Conservation (phyloP, 2,888 invertebrate genomes). For the Eilema griseolum region DNA sequence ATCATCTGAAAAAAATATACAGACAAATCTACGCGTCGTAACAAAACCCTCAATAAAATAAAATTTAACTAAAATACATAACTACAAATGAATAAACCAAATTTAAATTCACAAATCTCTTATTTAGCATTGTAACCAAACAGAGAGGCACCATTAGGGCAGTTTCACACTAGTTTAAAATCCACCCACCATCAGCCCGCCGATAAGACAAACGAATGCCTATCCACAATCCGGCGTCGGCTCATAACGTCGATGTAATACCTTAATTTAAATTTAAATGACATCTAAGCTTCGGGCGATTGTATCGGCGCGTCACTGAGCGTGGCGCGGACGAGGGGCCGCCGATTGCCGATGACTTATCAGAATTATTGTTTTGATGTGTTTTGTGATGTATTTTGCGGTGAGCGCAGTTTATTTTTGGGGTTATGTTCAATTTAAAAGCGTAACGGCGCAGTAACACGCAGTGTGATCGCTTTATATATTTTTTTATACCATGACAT, state of each 20-base stretch:
- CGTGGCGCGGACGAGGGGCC: conserved; percentile 26
- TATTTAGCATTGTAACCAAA: conserved; percentile 36
- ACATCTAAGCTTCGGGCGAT: conserved; percentile 76
- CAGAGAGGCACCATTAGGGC: conserved; percentile 49
- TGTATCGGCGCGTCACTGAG: conserved; percentile 61
- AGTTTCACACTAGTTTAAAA: conserved; percentile 63
- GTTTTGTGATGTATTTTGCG: conserved; percentile 26
- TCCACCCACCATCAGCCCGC: conserved; percentile 60
- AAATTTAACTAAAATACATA: not conserved
- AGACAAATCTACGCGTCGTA: not conserved
- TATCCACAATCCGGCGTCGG: conserved; percentile 54
- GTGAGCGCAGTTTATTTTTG: conserved; percentile 10
- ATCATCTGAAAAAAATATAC: not conserved
- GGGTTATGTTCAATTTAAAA: not conserved
- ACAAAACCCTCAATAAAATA: not conserved
- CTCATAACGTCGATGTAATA: conserved; percentile 73
- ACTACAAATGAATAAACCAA: not conserved
- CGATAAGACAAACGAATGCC: conserved; percentile 65
- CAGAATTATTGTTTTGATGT: conserved; percentile 36
- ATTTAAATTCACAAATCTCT: conserved; percentile 28
- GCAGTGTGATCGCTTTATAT: not conserved
- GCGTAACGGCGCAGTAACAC: not conserved
- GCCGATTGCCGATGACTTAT: conserved; percentile 41
- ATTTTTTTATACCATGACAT: too few relatives aligned
- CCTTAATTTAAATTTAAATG: conserved; percentile 87